A percentile compares a stretch with the other conserved stretches of the same genome.
Conservation (phyloP, 2,113 vertebrate genomes). For the Strix aluco region DNA sequence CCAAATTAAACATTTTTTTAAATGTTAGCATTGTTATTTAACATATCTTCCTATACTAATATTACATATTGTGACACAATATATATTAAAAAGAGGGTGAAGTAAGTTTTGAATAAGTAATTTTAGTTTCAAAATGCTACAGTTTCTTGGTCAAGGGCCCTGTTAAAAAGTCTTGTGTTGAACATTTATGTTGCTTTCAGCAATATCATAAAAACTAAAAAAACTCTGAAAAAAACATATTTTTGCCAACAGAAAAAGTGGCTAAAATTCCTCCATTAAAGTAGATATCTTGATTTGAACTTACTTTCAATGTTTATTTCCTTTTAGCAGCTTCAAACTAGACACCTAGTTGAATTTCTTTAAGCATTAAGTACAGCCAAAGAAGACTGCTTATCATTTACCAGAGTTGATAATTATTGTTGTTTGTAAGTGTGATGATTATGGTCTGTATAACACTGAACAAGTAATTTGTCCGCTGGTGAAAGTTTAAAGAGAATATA, state of each 20-base stretch:
- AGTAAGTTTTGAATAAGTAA: neutral
- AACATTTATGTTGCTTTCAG: neutral
- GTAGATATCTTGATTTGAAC: neutral
- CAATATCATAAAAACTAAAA: rapidly evolving
- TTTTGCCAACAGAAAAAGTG: neutral
- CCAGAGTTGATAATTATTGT: neutral
- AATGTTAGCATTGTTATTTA: neutral
- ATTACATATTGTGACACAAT: neutral
- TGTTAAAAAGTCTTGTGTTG: neutral
- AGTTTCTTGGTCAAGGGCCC: neutral
- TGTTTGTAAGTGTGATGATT: neutral
- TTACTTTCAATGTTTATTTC: neutral
- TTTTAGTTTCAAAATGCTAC: neutral
- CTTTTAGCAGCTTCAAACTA: neutral
- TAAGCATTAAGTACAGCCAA: neutral
- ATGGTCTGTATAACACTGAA: neutral
- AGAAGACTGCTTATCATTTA: neutral
- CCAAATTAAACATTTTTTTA: neutral
- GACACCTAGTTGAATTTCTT: neutral
- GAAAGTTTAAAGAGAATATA: neutral
- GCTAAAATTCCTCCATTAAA: neutral
- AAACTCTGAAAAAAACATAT: rapidly evolving
- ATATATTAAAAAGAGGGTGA: neutral
- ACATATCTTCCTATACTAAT: neutral
- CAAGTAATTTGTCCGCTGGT: neutral